These are phyloP conservation scores for Entomyzon cyanotis DNA, from an alignment of 2,113 vertebrate genomes.

Conservation along the genomic window DNA sequence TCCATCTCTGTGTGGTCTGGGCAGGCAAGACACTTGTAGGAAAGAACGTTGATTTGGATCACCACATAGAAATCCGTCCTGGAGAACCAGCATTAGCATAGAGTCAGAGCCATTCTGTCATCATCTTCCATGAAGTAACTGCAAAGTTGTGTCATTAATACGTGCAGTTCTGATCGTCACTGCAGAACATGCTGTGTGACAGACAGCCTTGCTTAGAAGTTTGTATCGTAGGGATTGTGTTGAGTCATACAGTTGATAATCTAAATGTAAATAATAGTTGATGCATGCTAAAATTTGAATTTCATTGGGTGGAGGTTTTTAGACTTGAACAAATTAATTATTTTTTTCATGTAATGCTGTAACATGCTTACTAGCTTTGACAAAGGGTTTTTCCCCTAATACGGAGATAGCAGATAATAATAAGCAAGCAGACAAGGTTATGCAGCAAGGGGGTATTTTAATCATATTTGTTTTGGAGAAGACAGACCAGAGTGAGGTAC, in stretches of 20 bases:
- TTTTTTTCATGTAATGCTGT: background rate
- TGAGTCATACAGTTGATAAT: background rate
- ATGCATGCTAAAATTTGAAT: background rate
- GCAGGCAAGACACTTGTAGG: background rate
- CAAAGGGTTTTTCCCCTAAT: background rate
- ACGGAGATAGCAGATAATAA: background rate
- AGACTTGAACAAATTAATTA: background rate
- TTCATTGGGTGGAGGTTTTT: background rate
- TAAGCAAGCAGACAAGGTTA: slow-evolving; percentile 3
- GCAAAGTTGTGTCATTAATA: background rate
- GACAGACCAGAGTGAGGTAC: background rate
- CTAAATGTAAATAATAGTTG: slow-evolving; percentile 17
- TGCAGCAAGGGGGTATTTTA: background rate
- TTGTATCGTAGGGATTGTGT: background rate
- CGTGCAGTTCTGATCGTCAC: background rate
- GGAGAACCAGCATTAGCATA: background rate
- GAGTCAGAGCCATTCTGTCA: background rate
- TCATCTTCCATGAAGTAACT: background rate
- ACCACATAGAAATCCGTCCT: background rate
- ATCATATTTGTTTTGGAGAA: background rate
- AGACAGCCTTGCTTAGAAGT: background rate
- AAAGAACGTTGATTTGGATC: background rate
- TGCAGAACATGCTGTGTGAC: background rate
- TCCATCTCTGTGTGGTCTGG: background rate
- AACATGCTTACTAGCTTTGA: background rate